These are phyloP conservation scores for Stenichneumon culpator DNA, from an alignment of 2,888 invertebrate species.

Conservation along the genomic window DNA sequence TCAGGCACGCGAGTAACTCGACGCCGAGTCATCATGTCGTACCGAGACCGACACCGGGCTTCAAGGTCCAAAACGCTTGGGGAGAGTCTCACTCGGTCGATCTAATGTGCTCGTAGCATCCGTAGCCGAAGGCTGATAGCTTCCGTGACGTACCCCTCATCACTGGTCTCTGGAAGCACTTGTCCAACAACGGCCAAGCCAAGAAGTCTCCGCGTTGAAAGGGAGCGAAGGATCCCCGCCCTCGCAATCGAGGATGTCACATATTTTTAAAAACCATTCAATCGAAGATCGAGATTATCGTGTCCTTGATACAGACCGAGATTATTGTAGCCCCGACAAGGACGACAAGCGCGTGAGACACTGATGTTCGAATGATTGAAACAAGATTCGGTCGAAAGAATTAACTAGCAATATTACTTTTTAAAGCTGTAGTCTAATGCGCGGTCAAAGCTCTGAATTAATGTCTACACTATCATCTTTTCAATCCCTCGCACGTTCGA, in stretches of 20 bases:
- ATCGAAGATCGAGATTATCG: not conserved
- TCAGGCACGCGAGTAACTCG: conserved; percentile 75
- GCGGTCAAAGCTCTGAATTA: not conserved
- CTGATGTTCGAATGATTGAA: not conserved
- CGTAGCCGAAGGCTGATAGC: conserved; percentile 80
- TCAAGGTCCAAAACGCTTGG: conserved; percentile 81
- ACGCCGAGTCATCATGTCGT: conserved; percentile 77
- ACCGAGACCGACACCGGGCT: conserved; percentile 77
- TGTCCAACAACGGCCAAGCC: conserved; percentile 76
- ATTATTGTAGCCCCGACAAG: conserved; percentile 2
- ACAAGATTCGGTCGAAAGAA: not conserved
- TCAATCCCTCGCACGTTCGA: not conserved
- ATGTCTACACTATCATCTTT: not conserved
- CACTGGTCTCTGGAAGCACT: conserved; percentile 81
- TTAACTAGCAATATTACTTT: not conserved
- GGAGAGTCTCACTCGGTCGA: conserved; percentile 80
- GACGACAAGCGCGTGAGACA: conserved; percentile 17
- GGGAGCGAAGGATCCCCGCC: not conserved
- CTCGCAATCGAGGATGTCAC: not conserved
- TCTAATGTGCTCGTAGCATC: conserved; percentile 82
- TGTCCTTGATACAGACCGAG: not conserved
- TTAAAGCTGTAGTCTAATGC: not conserved
- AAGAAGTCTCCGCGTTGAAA: conserved; percentile 66
- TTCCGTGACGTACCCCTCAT: conserved; percentile 82
- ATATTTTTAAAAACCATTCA: not conserved